These are phyloP conservation scores for Neogale vison DNA, from an alignment of 2,113 vertebrate genomes.

Conservation along the genomic window DNA sequence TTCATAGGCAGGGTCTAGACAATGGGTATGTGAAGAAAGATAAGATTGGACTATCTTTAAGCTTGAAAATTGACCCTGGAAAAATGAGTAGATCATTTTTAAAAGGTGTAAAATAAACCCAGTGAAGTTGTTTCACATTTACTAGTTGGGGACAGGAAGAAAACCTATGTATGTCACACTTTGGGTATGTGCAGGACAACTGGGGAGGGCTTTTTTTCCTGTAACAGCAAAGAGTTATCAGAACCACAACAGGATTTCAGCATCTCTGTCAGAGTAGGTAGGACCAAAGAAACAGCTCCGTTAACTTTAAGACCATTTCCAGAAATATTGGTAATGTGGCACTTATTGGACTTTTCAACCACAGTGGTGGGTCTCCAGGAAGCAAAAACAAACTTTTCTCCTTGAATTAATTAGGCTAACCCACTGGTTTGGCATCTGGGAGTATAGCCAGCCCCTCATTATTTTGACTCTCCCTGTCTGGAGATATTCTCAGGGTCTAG, in stretches of 20 bases:
- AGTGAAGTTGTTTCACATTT: not conserved
- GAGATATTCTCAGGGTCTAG: not conserved
- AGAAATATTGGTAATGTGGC: not conserved
- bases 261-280: not conserved
- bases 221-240: not conserved
- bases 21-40: not conserved
- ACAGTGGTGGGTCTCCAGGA: not conserved
- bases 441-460: constrained; percentile 41
- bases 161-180: not conserved
- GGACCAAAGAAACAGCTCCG: not conserved
- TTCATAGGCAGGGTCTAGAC: not conserved
- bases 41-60: not conserved
- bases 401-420: constrained; percentile 50
- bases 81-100: not conserved
- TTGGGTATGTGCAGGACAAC: not conserved
- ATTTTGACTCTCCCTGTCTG: constrained; percentile 15
- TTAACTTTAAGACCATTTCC: not conserved
- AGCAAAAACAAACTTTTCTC: not conserved
- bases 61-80: not conserved
- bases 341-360: not conserved
- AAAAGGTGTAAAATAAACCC: not conserved
- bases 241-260: not conserved
- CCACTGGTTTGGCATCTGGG: constrained; percentile 40
- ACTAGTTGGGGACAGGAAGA: not conserved
- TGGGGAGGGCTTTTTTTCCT: not conserved